Conservation (phyloP, 2,888 invertebrate species). For the Calliopum simillimum region DNA sequence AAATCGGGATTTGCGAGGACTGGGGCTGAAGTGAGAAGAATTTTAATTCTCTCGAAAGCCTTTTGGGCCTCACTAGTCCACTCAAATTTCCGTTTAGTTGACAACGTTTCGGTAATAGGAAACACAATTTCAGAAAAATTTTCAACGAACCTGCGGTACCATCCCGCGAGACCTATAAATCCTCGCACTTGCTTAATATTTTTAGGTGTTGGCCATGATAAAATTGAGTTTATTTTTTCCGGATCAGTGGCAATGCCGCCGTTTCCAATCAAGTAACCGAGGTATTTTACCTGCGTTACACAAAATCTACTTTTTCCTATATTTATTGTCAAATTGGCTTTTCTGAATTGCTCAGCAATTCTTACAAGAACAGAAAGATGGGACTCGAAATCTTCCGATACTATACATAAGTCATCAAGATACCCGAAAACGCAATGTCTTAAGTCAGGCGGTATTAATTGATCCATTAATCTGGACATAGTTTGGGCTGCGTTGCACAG, state of each 20-base stretch:
- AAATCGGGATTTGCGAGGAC: slow-evolving; percentile 32
- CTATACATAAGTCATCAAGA: too few relatives aligned
- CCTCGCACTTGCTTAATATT: slow-evolving; percentile 42
- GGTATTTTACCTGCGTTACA: slow-evolving; percentile 36
- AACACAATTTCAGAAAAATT: slow-evolving; percentile 35
- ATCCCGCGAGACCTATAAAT: slow-evolving; percentile 45
- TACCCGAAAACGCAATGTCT: too few relatives aligned
- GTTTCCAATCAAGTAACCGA: slow-evolving; percentile 41
- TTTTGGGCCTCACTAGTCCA: too few relatives aligned
- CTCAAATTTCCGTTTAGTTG: slow-evolving; percentile 19
- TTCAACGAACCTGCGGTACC: slow-evolving; percentile 44
- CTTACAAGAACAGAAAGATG: slow-evolving; percentile 38
- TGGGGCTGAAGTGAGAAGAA: slow-evolving; percentile 29
- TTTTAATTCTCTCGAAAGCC: slow-evolving; percentile 23
- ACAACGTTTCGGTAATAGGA: slow-evolving; percentile 24
- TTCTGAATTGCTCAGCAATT: slow-evolving; percentile 32
- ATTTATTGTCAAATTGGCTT: slow-evolving; percentile 43
- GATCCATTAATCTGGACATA: too few relatives aligned
- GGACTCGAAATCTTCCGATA: not conserved
- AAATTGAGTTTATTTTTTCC: slow-evolving; percentile 22
- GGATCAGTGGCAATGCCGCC: slow-evolving; percentile 38
- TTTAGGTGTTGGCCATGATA: slow-evolving; percentile 40
- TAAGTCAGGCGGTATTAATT: too few relatives aligned
- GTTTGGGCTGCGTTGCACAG: too few relatives aligned
- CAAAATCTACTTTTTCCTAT: slow-evolving; percentile 41